Percentiles rank a stretch among this genome's conserved stretches.
Conservation (phyloP, 2,888 invertebrate genomes). For the Amiota mariae region DNA sequence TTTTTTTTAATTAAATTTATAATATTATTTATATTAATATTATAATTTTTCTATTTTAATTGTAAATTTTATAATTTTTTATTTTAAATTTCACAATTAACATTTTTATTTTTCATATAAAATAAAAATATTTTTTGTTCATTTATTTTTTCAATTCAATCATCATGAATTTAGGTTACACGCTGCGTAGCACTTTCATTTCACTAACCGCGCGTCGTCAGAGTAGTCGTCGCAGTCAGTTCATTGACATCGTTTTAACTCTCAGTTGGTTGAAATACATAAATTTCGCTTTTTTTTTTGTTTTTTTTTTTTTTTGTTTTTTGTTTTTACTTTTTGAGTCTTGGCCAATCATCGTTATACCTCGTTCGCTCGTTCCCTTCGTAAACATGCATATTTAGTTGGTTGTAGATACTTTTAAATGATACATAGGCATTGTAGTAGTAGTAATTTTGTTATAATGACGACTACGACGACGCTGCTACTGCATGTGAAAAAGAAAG, state of each 20-base stretch:
- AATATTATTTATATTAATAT: too few species aligned
- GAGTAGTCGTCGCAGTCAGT: slow-evolving; percentile 34
- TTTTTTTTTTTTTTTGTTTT: not conserved
- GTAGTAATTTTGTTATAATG: too few species aligned
- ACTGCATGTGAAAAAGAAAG: slow-evolving; percentile 30
- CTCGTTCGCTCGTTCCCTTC: slow-evolving; percentile 52
- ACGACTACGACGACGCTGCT: not conserved
- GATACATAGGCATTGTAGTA: too few species aligned
- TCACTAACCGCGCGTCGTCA: slow-evolving; percentile 32
- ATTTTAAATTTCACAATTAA: not conserved
- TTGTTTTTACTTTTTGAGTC: not conserved
- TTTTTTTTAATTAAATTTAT: too few species aligned
- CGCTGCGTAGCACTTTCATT: slow-evolving; percentile 55
- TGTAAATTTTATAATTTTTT: not conserved
- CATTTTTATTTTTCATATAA: too few species aligned
- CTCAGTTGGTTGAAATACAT: slow-evolving; percentile 26
- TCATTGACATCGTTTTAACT: slow-evolving; percentile 55
- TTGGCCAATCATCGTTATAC: slow-evolving; percentile 46
- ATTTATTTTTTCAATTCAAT: slow-evolving; percentile 7
- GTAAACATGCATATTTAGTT: slow-evolving; percentile 6
- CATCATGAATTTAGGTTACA: slow-evolving; percentile 45
- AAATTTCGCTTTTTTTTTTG: slow-evolving; percentile 24
- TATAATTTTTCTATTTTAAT: not conserved
- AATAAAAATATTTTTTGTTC: not conserved
- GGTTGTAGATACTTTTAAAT: slow-evolving; percentile 26